Percentiles rank a stretch among this genome's conserved stretches.
phyloP scores from a whole-genome alignment of 2,888 invertebrate genomes.

The Dioctria rufipes region DNA sequence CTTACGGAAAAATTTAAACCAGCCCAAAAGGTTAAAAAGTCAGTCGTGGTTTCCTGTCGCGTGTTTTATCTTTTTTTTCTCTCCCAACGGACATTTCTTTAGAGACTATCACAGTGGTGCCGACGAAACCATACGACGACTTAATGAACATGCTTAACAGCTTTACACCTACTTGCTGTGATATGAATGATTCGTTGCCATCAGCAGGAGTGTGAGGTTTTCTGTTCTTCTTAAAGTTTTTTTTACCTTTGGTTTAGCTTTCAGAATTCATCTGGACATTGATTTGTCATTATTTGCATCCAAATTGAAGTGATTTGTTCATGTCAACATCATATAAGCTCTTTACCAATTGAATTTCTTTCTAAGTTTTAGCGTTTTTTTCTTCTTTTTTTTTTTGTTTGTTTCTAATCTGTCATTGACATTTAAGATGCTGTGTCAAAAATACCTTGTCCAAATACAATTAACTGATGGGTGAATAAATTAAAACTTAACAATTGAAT shows the following conservation, averaged over 20 bases:
- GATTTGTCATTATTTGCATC: constrained; percentile 55
- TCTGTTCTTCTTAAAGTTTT: not conserved
- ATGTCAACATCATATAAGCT: constrained; percentile 18
- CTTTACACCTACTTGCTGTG: constrained; percentile 56
- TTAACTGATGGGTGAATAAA: too few species aligned
- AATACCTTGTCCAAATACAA: too few species aligned
- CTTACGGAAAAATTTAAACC: constrained; percentile 35
- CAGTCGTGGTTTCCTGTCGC: constrained; percentile 57
- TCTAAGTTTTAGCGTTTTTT: not conserved
- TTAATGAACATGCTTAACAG: constrained; percentile 55
- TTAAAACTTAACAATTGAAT: too few species aligned
- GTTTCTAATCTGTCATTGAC: too few species aligned
- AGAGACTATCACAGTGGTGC: constrained; percentile 37
- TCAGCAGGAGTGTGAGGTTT: constrained; percentile 20
- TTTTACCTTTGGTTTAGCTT: constrained; percentile 15
- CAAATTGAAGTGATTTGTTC: constrained; percentile 53
- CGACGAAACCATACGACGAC: constrained; percentile 36
- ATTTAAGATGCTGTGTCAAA: too few species aligned
- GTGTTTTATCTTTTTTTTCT: constrained; percentile 49
- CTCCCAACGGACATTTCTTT: constrained; percentile 23
- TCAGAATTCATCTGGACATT: constrained; percentile 45
- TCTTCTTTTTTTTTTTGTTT: too few species aligned
- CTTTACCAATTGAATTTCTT: not conserved
- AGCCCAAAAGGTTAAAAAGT: constrained; percentile 54
- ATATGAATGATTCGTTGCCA: constrained; percentile 50